Conservation (phyloP, 2,888 invertebrate genomes). For the Lottia gigantea region DNA sequence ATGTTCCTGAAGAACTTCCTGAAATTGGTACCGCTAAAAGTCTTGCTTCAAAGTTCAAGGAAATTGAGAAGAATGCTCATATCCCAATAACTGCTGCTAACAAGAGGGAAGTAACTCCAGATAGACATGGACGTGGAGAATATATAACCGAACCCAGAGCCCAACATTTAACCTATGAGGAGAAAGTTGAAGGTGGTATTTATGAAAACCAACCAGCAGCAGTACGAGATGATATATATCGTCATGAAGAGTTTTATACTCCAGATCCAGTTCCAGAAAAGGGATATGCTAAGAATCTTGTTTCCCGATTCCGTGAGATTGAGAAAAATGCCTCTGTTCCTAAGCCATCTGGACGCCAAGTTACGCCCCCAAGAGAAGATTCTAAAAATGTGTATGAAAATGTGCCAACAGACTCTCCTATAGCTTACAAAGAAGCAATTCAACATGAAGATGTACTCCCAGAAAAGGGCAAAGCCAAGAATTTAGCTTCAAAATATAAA, state of each 20-base stretch:
- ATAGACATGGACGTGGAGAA: constrained; percentile 9
- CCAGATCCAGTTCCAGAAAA: constrained; percentile 51
- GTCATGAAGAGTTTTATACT: constrained; percentile 15
- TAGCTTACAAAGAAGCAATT: constrained; percentile 44
- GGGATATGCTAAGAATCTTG: constrained; percentile 51
- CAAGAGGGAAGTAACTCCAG: constrained; percentile 11
- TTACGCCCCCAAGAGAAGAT: constrained; percentile 53
- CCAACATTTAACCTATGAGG: constrained; percentile 28
- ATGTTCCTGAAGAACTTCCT: constrained; percentile 53
- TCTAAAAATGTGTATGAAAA: constrained; percentile 49
- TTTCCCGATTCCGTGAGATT: constrained; percentile 52
- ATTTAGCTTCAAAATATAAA: constrained; percentile 51
- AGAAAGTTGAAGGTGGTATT: constrained; percentile 33
- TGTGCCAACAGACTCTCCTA: constrained; percentile 38
- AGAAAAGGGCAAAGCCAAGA: constrained; percentile 52
- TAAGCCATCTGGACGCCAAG: constrained; percentile 42
- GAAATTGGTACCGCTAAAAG: constrained; percentile 81
- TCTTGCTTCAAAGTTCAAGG: constrained; percentile 88
- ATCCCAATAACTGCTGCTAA: constrained; percentile 71
- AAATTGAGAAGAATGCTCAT: constrained; percentile 75
- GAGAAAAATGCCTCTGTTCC: constrained; percentile 42
- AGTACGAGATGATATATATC: background rate
- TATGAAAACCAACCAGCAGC: constrained; percentile 34
- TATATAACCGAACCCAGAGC: constrained; percentile 22
- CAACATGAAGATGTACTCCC: constrained; percentile 47